Evolutionary conservation across 2,113 vertebrate species (phyloP).

Genomic region (Anguilla rostrata): DNA sequence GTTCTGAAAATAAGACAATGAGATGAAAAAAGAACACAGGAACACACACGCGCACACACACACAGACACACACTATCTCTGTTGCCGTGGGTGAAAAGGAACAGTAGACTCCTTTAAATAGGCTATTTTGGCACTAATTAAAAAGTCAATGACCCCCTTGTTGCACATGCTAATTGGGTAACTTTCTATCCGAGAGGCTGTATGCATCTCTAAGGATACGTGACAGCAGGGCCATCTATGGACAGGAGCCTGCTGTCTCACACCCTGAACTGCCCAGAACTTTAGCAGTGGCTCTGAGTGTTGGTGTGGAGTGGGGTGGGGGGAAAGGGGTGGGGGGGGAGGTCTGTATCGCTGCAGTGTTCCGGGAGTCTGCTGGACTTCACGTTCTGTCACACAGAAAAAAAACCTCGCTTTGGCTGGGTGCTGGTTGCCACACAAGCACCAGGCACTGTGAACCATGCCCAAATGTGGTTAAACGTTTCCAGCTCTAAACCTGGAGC

Average conservation of each 20-base stretch:
- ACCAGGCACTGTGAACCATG: background rate
- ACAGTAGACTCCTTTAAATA: no score
- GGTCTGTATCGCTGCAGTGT: background rate
- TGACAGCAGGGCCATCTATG: background rate
- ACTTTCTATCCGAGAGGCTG: background rate
- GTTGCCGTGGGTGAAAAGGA: no score
- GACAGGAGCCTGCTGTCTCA: background rate
- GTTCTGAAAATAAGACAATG: background rate
- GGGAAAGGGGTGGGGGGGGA: no score
- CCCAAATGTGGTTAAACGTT: constrained; percentile 1
- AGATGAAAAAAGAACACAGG: background rate
- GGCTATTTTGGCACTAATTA: background rate
- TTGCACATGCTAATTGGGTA: no score
- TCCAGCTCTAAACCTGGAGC: background rate
- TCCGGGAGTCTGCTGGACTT: background rate
- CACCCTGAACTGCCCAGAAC: background rate
- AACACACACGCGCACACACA: background rate
- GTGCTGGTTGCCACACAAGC: background rate
- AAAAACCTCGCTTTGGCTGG: background rate
- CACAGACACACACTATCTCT: no score
- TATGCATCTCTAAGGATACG: background rate
- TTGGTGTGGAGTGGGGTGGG: no score
- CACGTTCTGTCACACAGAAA: background rate
- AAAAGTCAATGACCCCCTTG: background rate
- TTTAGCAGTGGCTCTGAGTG: background rate